Conservation (phyloP, 2,797 vertebrate species). For the Podargus strigoides region DNA sequence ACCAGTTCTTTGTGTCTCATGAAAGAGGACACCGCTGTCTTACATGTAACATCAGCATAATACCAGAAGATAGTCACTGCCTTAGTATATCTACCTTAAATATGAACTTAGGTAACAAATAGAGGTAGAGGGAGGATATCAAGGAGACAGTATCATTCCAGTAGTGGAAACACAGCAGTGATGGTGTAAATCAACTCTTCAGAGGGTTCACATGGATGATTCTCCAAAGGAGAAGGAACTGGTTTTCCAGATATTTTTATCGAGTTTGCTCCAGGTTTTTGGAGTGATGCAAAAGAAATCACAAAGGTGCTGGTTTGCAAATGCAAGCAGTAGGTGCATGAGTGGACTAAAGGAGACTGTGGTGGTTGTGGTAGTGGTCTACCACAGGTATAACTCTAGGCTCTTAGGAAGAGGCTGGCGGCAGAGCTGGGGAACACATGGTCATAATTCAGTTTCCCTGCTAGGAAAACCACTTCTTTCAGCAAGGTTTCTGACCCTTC, state of each 20-base stretch:
- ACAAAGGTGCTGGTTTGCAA: not conserved
- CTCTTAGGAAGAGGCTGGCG: not conserved
- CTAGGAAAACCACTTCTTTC: not conserved
- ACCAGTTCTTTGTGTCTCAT: not conserved
- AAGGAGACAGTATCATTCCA: not conserved
- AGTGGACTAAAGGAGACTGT: not conserved
- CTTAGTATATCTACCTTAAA: not conserved
- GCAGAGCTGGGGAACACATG: not conserved
- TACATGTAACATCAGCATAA: not conserved
- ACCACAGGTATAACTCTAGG: accelerated
- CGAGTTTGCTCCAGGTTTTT: not conserved
- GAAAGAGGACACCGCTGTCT: not conserved
- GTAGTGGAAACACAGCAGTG: not conserved
- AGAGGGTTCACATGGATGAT: not conserved
- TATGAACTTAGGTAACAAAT: not conserved
- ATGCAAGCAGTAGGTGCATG: not conserved
- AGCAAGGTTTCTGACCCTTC: not conserved
- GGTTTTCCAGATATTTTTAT: not conserved
- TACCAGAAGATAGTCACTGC: not conserved
- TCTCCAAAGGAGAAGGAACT: not conserved
- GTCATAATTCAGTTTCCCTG: not conserved
- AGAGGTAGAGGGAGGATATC: not conserved
- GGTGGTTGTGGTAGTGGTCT: not conserved
- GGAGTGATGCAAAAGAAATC: not conserved
- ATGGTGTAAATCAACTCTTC: not conserved